Base-by-base conservation (phyloP, 2,888 invertebrate genomes). In the Ophonus ardosiacus region DNA sequence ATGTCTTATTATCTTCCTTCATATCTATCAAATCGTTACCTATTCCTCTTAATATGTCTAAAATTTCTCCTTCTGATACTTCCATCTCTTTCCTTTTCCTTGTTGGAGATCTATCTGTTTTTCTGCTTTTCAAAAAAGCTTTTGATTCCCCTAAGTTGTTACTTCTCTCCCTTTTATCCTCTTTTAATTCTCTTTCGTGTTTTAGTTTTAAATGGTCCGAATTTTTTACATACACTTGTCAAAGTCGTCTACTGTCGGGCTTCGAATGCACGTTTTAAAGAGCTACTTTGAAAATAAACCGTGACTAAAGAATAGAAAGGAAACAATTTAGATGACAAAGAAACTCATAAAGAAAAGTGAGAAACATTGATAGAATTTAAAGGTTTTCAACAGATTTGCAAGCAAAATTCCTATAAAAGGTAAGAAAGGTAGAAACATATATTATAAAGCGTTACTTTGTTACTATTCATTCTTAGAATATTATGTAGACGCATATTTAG, bases 281-380 rank as follows among this genome's bases (percentile, higher is more conserved):
- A 43, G 71, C 31, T 68, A 74, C 18, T 43, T 18, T 43, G 71
- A 43, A 40, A 43, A 74, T 74, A 74, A 74, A 74, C 68, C 68
- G 21, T 74, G 71, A 74, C 71, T 74, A 74, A 74, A 68, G 68
- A 68, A 68, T 38, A 68, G 38, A 68, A 74, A 74, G 71, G 71
- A 43, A 74, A 74, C 71, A 74, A 68, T 68, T 68, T 68, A 31
- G 31, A 68, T 68, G 68, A 68, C 31, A 68, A 40, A 68, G 68
- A 31, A 68, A 68, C 15, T 68, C 31, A 38, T 15, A 38, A 38
- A n/a, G 38, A 68, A 40, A 68, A 68, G 15, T 68, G 21, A 43
- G 18, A 43, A 18, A 17, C 71, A 43, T 13, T 74, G 71, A 74
- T 43, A 74, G 71, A 74, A 74, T 74, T 74, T 43, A 21, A 74